Conservation (phyloP, 1,140 invertebrate species). For the Heliconius congener region DNA sequence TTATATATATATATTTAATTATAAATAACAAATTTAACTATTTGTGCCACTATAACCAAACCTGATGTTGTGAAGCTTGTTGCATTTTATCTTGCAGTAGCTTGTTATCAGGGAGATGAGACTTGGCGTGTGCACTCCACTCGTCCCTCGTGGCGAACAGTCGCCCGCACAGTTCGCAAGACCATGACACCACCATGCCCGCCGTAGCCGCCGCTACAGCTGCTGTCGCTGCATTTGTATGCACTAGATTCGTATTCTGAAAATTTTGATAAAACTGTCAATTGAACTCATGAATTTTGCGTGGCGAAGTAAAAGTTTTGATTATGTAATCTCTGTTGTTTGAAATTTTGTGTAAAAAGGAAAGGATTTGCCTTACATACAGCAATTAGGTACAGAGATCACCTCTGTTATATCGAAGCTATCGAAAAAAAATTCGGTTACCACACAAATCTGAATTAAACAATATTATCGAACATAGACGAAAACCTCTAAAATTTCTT, state of each 20-base stretch:
- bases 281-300: not conserved
- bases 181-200: slow-evolving; percentile 83
- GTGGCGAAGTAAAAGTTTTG: too few species aligned
- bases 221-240: slow-evolving; percentile 76
- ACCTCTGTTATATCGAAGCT: too few species aligned
- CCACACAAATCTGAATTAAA: too few species aligned
- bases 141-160: slow-evolving; percentile 87
- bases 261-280: slow-evolving; percentile 16
- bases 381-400: too few species aligned
- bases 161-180: slow-evolving; percentile 87
- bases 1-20: too few species aligned
- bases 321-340: too few species aligned
- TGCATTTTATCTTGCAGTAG: slow-evolving; percentile 80
- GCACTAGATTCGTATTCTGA: slow-evolving; percentile 69
- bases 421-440: too few species aligned
- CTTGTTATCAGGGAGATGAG: slow-evolving; percentile 83
- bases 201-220: slow-evolving; percentile 76
- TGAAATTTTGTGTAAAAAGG: too few species aligned
- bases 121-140: slow-evolving; percentile 88
- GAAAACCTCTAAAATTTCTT: too few species aligned
- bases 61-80: slow-evolving; percentile 75
- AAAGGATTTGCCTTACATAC: too few species aligned
- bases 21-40: not conserved
- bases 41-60: slow-evolving; percentile 15
- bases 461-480: too few species aligned